Evolutionary conservation across 1,140 invertebrate species (phyloP).

Genomic region (Heliconius melpomene): DNA sequence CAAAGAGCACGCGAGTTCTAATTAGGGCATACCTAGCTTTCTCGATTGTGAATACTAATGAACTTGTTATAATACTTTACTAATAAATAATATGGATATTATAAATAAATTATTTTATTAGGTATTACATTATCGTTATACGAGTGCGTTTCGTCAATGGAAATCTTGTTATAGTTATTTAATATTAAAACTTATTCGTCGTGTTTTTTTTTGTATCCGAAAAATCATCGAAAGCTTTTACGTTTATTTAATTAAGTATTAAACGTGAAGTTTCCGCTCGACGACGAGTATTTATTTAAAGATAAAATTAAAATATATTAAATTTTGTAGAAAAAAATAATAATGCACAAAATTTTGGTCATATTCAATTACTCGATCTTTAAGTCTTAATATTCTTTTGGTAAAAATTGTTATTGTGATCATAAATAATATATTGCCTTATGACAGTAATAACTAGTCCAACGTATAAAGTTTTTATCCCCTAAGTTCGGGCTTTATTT

Average conservation of each 20-base stretch:
- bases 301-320: too few relatives aligned
- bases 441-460: background rate
- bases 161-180: too few relatives aligned
- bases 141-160: too few relatives aligned
- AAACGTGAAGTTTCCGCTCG: too few relatives aligned
- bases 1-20: constrained; percentile 12
- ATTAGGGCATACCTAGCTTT: constrained; percentile 19
- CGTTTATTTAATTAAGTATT: too few relatives aligned
- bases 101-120: constrained; percentile 10
- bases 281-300: too few relatives aligned
- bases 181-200: too few relatives aligned
- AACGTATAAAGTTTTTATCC: background rate
- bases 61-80: constrained; percentile 12
- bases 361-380: background rate
- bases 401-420: background rate
- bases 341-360: too few relatives aligned
- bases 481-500: background rate
- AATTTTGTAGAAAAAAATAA: too few relatives aligned
- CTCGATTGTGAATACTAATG: constrained; percentile 18
- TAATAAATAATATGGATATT: constrained; percentile 15
- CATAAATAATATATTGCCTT: background rate
- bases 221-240: too few relatives aligned
- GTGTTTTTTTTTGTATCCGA: too few relatives aligned
- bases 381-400: background rate
- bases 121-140: background rate